A percentile compares a stretch with the other conserved stretches of the same genome.
These are phyloP conservation scores for Porphyrio hochstetteri DNA, from an alignment of 2,113 vertebrate genomes.

Conservation along the genomic window DNA sequence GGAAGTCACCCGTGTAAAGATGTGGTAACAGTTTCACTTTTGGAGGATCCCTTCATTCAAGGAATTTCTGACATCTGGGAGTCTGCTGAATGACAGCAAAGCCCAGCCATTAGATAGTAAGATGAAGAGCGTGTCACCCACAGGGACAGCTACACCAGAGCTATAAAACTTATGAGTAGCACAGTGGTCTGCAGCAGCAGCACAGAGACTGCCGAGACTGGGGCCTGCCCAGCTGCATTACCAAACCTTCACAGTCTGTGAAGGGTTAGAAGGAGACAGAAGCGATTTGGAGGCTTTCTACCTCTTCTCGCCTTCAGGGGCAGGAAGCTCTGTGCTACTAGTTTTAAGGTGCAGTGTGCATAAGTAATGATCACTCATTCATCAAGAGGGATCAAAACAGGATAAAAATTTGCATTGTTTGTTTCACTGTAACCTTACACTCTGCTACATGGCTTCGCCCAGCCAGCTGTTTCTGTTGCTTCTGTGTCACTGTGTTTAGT, in stretches of 20 bases:
- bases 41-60: background rate
- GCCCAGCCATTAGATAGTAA: background rate
- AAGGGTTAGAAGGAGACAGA: background rate
- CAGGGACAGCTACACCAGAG: background rate
- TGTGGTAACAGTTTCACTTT: background rate
- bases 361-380: background rate
- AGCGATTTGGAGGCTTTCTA: background rate
- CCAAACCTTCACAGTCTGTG: background rate
- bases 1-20: background rate
- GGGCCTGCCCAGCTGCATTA: background rate
- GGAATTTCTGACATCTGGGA: background rate
- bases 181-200: background rate
- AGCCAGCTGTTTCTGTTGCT: background rate
- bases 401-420: background rate
- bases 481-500: background rate
- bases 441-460: background rate
- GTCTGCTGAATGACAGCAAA: background rate
- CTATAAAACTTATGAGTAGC: background rate
- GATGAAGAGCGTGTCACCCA: background rate
- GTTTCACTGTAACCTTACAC: background rate
- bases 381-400: background rate
- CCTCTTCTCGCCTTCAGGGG: background rate
- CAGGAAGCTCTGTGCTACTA: background rate
- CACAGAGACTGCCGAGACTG: background rate
- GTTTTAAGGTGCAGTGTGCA: background rate